These are phyloP conservation scores for Pitangus sulphuratus DNA, from an alignment of 2,797 vertebrate species.

Conservation along the genomic window DNA sequence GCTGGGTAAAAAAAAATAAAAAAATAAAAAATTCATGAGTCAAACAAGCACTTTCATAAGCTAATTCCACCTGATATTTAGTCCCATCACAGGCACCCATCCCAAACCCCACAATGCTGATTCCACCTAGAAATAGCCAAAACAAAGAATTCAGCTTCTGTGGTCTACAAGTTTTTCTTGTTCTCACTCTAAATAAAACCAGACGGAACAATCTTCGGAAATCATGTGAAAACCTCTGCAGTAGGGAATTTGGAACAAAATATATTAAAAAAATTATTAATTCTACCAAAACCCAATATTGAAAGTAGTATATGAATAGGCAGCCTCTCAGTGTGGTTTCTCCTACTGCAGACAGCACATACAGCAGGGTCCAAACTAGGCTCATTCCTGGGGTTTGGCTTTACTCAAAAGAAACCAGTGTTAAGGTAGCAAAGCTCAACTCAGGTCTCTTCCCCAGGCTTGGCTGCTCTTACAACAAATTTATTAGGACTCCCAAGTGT, in stretches of 20 bases:
- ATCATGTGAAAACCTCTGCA: conserved; percentile 22
- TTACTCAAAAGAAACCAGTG: conserved; percentile 20
- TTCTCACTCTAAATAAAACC: conserved; percentile 49
- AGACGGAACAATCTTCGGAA: conserved; percentile 46
- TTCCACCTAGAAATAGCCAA: conserved; percentile 50
- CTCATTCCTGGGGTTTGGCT: conserved; percentile 66
- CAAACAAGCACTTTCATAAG: not conserved
- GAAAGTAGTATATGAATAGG: not conserved
- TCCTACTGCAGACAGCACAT: not conserved
- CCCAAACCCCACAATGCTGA: not conserved
- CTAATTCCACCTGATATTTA: not conserved
- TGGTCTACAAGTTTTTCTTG: not conserved
- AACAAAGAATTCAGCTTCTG: conserved; percentile 34
- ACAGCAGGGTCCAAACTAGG: not conserved
- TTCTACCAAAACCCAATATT: conserved; percentile 1
- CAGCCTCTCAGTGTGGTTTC: conserved; percentile 4
- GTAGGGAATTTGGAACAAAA: conserved; percentile 56
- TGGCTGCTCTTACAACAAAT: not conserved
- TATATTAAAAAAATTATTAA: not conserved
- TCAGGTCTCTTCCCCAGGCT: not conserved
- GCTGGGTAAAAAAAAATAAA: not conserved
- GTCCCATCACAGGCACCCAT: not conserved
- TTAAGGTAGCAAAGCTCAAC: not conserved
- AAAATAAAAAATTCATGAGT: not conserved
- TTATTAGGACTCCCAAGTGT: not conserved